Base-by-base conservation (phyloP, 2,797 vertebrate species). In the Ispidina picta region DNA sequence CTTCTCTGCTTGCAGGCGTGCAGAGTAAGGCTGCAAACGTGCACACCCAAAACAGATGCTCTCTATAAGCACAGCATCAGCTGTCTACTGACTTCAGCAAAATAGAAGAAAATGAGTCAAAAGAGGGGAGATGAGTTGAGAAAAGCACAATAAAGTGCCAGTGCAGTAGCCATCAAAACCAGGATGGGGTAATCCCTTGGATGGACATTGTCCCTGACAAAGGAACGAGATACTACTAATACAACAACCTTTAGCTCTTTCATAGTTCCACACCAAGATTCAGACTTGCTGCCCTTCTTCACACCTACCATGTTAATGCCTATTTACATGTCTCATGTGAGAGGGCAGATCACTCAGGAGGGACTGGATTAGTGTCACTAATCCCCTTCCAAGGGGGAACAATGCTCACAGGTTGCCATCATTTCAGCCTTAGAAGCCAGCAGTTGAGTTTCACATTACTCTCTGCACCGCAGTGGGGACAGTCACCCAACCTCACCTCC, bases 401-500 rank as follows among this genome's bases (percentile, higher is more conserved):
- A 35, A 7, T 0, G 8, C 68, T 46, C 62, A 46, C 26, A 54
- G n/a, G 37, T 48, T 35, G 14, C 21, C 3, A 5, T 9, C n/a
- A 31, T 10, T 58, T 54, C 58, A 74, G 15, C 51, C 46, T 68
- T 6, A 6, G 46, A 84, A 79, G 64, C 60, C 48, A 88, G 33
- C 12, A 20, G 28, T 0, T 4, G 49, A 52, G 35, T 21, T 93
- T 51, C 49, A 28, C 1, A 3, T 43, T 56, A 33, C 10, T n/a
- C 39, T 64, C 19, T 18, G 22, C 54, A 49, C 41, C 0, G 5
- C 60, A 86, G 65, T 1, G 3, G 84, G 88, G 78, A 69, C 72
- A 88, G 13, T 80, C 78, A 91, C 86, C 86, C 86, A 93, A 3
- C 44, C 29, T 93, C 75, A 86, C 74, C 89, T 88, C 68, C 74